These are phyloP conservation scores for Brachyptera risi DNA, from an alignment of 2,888 invertebrate genomes.

Conservation along the genomic window DNA sequence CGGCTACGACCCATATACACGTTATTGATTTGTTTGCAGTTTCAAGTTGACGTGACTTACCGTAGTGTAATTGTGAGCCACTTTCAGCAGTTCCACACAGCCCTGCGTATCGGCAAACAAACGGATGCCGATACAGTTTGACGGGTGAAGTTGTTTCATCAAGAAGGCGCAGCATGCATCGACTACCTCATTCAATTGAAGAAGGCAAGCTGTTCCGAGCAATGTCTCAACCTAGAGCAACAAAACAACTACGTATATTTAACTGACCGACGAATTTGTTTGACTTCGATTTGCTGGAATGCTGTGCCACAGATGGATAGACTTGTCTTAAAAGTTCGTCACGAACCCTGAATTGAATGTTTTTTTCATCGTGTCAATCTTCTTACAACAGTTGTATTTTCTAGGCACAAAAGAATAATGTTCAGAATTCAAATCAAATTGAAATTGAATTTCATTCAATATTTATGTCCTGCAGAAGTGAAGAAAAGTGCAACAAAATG, in stretches of 20 bases:
- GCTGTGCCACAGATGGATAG: too few species aligned
- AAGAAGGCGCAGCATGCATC: conserved; percentile 87
- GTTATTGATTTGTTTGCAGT: background rate
- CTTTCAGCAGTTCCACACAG: conserved; percentile 72
- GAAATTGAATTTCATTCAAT: too few species aligned
- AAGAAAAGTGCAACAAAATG: too few species aligned
- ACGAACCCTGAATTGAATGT: too few species aligned
- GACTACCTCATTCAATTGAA: conserved; percentile 81
- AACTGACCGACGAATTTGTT: too few species aligned
- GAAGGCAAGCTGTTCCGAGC: conserved; percentile 77
- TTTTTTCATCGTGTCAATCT: too few species aligned
- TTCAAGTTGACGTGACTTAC: conserved; percentile 49
- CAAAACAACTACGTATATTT: background rate
- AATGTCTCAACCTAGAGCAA: conserved; percentile 66
- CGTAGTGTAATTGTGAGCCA: conserved; percentile 82
- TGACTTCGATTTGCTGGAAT: too few species aligned
- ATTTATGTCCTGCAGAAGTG: too few species aligned
- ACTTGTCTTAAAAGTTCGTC: too few species aligned
- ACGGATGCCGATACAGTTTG: conserved; percentile 90
- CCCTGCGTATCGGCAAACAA: conserved; percentile 91
- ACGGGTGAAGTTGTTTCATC: conserved; percentile 85
- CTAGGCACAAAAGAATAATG: too few species aligned
- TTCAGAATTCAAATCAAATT: too few species aligned
- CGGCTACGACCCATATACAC: background rate
- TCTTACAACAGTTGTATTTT: too few species aligned